Evolutionary conservation across 2,797 vertebrate species (phyloP).

Genomic region (Pampus argenteus): DNA sequence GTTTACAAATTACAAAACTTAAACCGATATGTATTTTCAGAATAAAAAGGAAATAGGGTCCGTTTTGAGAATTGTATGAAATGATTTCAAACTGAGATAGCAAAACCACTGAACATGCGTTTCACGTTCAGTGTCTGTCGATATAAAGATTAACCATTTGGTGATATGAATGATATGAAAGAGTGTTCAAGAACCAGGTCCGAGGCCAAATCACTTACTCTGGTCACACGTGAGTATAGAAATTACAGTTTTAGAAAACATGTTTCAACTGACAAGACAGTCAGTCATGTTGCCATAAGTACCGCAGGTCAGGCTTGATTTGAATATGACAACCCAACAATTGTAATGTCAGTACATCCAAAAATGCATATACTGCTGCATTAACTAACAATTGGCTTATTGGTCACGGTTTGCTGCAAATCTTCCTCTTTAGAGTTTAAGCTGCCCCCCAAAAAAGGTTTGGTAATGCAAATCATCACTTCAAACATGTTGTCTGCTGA

Average conservation of each 20-base stretch:
- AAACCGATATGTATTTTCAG: conserved; percentile 29
- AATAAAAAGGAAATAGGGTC: conserved; percentile 23
- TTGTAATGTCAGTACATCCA: conserved; percentile 52
- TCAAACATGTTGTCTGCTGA: conserved; percentile 74
- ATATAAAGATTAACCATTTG: conserved; percentile 27
- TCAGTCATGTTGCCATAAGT: conserved; percentile 23
- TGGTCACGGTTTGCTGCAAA: conserved; percentile 52
- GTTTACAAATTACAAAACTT: conserved; percentile 35
- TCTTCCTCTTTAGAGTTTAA: conserved; percentile 51
- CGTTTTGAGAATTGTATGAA: conserved; percentile 8
- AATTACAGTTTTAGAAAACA: conserved; percentile 40
- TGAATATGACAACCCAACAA: conserved; percentile 55
- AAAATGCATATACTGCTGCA: conserved; percentile 39
- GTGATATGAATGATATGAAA: conserved; percentile 35
- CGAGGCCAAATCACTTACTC: conserved; percentile 52
- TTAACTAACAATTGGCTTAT: conserved; percentile 41
- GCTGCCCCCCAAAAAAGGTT: conserved; percentile 58
- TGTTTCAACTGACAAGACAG: conserved; percentile 46
- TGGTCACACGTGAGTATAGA: conserved; percentile 31
- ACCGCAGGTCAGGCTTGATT: conserved; percentile 48
- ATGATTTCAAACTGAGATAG: conserved; percentile 36
- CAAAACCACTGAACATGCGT: conserved; percentile 38
- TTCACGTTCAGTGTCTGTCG: conserved; percentile 43
- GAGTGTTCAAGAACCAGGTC: conserved; percentile 23
- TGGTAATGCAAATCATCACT: conserved; percentile 70